A percentile compares a stretch with the other conserved stretches of the same genome.
These are phyloP conservation scores for Enteromius radiatus DNA, from an alignment of 2,797 vertebrate species.

Conservation along the genomic window DNA sequence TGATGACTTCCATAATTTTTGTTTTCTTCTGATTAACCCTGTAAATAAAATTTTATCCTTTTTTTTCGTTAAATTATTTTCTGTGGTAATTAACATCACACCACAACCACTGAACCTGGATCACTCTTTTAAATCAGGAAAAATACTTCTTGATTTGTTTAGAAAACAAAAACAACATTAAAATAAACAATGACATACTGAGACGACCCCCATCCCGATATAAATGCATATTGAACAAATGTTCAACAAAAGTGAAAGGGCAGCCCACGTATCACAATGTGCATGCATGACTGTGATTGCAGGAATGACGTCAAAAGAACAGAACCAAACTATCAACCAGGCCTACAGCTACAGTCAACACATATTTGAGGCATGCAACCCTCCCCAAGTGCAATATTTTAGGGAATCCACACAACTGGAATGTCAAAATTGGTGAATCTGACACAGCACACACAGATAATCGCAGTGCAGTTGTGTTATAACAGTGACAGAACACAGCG, in stretches of 20 bases:
- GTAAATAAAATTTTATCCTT: too few relatives aligned
- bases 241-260: conserved; percentile 74
- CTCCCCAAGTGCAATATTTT: conserved; percentile 48
- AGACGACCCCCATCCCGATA: conserved; percentile 48
- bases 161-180: conserved; percentile 13
- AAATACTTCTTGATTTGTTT: neutral
- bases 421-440: conserved; percentile 66
- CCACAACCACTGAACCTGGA: neutral
- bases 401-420: conserved; percentile 46
- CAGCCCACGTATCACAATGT: conserved; percentile 77
- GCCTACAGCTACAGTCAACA: conserved; percentile 67
- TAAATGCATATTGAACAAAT: conserved; percentile 64
- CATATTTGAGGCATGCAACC: conserved; percentile 72
- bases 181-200: conserved; percentile 17
- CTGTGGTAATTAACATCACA: neutral
- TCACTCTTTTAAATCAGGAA: neutral
- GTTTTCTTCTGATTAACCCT: neutral
- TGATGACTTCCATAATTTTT: neutral
- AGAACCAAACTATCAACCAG: conserved; percentile 71
- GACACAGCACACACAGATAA: conserved; percentile 67
- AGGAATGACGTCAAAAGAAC: conserved; percentile 72
- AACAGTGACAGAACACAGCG: conserved; percentile 31
- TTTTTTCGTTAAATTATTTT: neutral
- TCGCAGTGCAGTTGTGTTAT: conserved; percentile 73
- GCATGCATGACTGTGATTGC: conserved; percentile 78